Percentiles rank a stretch among this genome's conserved stretches.
Evolutionary conservation across 2,797 vertebrate genomes (phyloP).

Genomic region (Knipowitschia caucasica): DNA sequence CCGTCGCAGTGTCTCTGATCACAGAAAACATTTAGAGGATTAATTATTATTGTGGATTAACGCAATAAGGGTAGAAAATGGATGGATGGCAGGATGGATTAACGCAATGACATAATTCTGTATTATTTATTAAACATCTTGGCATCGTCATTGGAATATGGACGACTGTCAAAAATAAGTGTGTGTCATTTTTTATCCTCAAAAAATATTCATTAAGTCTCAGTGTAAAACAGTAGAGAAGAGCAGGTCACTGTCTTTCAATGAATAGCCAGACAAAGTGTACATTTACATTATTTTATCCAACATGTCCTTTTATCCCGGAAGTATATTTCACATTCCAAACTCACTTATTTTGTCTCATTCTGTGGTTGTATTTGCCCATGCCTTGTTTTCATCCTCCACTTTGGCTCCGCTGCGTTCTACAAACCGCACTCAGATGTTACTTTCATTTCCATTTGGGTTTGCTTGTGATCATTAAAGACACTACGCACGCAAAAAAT

Average conservation of each 20-base stretch:
- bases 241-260: no score
- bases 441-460: slow-evolving; percentile 3
- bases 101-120: slow-evolving; percentile 39
- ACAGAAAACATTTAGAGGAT: slow-evolving; percentile 61
- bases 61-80: no score
- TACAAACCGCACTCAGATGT: slow-evolving; percentile 2
- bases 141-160: not conserved
- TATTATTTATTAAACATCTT: slow-evolving; percentile 26
- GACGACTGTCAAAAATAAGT: not conserved
- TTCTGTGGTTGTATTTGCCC: slow-evolving; percentile 2
- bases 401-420: not conserved
- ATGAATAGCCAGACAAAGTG: no score
- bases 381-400: not conserved
- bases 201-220: no score
- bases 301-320: no score
- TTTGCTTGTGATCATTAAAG: slow-evolving; percentile 26
- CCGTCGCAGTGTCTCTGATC: slow-evolving; percentile 58
- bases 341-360: no score
- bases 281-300: no score
- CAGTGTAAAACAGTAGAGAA: no score
- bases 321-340: no score
- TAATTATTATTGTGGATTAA: slow-evolving; percentile 51
- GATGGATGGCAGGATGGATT: no score
- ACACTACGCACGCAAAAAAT: slow-evolving; percentile 8
- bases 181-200: no score